These are phyloP conservation scores for Planiliza haematocheilus DNA, from an alignment of 2,113 vertebrate genomes.

Conservation along the genomic window DNA sequence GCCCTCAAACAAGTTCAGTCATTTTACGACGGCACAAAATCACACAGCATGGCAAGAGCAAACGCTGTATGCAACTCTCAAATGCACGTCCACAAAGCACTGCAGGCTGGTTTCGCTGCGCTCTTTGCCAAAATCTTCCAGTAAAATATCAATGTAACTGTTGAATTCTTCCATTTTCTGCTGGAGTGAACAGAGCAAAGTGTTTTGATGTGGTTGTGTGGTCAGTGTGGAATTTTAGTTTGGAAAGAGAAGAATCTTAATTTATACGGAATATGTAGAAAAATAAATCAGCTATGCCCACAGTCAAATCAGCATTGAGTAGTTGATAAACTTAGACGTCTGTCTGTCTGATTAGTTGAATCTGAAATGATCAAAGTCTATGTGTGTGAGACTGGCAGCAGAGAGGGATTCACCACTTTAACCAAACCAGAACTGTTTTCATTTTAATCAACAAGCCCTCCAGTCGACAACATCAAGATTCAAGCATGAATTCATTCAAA, in stretches of 20 bases:
- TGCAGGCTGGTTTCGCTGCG: neutral
- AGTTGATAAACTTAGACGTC: too few species aligned
- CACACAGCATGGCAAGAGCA: neutral
- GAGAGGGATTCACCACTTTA: neutral
- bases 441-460: neutral
- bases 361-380: neutral
- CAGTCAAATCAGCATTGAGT: neutral
- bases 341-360: neutral
- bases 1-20: conserved; percentile 13
- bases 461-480: neutral
- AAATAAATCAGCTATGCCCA: neutral
- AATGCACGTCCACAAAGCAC: conserved; percentile 17
- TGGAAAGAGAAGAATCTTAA: neutral
- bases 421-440: neutral
- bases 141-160: neutral
- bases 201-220: conserved; percentile 11
- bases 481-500: neutral
- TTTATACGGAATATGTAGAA: too few species aligned
- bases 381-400: neutral
- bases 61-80: neutral
- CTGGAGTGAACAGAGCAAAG: neutral
- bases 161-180: conserved; percentile 2
- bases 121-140: neutral
- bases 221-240: conserved; percentile 1
- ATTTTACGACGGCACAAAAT: neutral